Conservation (phyloP, 2,797 vertebrate genomes). For the Premnoplex brunnescens region DNA sequence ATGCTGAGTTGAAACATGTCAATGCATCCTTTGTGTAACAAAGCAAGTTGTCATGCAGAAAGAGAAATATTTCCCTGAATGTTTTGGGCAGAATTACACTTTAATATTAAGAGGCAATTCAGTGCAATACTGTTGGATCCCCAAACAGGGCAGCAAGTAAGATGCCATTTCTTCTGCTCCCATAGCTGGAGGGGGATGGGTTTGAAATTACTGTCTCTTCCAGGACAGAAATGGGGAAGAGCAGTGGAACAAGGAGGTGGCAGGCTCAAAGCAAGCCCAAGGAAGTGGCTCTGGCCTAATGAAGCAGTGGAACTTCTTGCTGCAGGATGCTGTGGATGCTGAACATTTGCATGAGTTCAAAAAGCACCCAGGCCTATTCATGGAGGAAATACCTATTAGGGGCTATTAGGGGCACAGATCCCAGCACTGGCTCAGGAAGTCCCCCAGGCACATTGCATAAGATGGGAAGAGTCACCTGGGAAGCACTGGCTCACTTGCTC, state of each 20-base stretch:
- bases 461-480: neutral
- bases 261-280: constrained; percentile 1
- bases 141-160: neutral
- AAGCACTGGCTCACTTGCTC: neutral
- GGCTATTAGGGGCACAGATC: neutral
- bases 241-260: neutral
- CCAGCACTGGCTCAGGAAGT: neutral
- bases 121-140: neutral
- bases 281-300: constrained; percentile 11
- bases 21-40: neutral
- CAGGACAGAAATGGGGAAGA: neutral
- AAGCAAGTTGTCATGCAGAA: neutral
- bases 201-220: neutral
- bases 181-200: neutral
- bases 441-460: neutral
- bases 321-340: constrained; percentile 13
- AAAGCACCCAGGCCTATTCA: neutral
- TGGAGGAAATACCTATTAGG: neutral
- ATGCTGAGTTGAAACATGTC: neutral
- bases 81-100: neutral
- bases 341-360: constrained; percentile 42
- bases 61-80: neutral
- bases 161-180: neutral
- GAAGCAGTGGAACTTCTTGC: neutral
- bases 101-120: neutral